Base-by-base conservation (phyloP, 2,797 vertebrate species). In the Mionectes olivaceus region DNA sequence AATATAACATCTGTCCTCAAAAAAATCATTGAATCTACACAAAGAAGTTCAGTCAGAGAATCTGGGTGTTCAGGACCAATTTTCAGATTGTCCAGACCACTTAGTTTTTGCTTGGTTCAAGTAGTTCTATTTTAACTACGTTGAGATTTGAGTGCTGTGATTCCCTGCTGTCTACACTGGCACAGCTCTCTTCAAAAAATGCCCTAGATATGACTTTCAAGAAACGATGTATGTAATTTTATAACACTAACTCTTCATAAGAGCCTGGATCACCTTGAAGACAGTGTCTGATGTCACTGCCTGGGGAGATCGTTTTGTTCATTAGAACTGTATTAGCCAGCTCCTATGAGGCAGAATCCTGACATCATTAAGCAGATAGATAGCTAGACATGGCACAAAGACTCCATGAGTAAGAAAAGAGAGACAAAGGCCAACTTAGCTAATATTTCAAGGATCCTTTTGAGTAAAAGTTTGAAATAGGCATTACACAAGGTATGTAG, bases 211-310 rank as follows among this genome's bases (percentile, higher is more conserved):
- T 17, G 79, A 91, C 65, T 94, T 93, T 77, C 71, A 93, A 71
- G 64, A 77, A 92, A 83, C 1, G 22, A 57, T 75, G 64, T 53
- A 32, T 91, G 52, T 47, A 74, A 78, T 93, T 93, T 83, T 87
- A 35, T 32, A 83, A n/a, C 77, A 83, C n/a, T 76, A 87, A 60
- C 87, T 87, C 89, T 93, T 92, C 83, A 60, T 83, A 94, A 85
- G 82, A 89, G 68, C 44, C 60, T 83, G 78, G 55, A 87, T 95
- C 83, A 90, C 94, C 96, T 91, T 96, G 79, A 95, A 94, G 89
- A 83, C 52, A 64, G 68, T 50, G 37, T 96, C 94, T 96, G 93
- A 94, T 92, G 85, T 91, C 93, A 85, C 71, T 89, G 52, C 87
- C 89, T 83, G 82, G 79, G 89, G 89, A 86, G 73, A 91, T 67